Evolutionary conservation across 1,140 invertebrate genomes (phyloP).

Genomic region (Trigoniulus corallinus): DNA sequence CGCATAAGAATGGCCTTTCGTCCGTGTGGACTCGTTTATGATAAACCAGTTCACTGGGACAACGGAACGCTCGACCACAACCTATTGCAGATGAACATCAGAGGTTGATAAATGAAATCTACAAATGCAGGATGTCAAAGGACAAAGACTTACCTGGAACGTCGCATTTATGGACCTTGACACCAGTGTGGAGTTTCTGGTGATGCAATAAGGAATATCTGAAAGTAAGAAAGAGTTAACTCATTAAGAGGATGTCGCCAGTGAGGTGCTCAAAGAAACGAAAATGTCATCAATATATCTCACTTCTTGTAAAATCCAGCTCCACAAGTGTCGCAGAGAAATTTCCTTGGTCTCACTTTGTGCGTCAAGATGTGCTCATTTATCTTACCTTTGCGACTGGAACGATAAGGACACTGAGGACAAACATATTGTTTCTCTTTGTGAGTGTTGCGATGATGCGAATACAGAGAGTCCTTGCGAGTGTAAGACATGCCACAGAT

Average conservation of each 20-base stretch:
- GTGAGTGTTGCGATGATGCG: constrained; percentile 26
- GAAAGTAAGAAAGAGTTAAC: too few relatives aligned
- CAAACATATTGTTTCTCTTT: constrained; percentile 29
- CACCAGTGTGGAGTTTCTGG: constrained; percentile 37
- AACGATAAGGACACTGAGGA: constrained; percentile 25
- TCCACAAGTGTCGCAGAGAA: constrained; percentile 40
- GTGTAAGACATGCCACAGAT: constrained; percentile 35
- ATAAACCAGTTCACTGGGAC: constrained; percentile 32
- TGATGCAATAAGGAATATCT: constrained; percentile 37
- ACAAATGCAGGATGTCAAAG: not conserved
- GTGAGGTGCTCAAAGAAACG: too few relatives aligned
- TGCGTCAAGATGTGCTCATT: constrained; percentile 19
- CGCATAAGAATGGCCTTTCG: constrained; percentile 37
- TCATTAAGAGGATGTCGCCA: too few relatives aligned
- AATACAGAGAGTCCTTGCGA: constrained; percentile 17
- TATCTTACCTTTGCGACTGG: constrained; percentile 21
- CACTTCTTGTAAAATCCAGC: constrained; percentile 40
- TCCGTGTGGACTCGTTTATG: constrained; percentile 29
- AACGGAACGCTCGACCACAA: constrained; percentile 30
- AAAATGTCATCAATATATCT: not conserved
- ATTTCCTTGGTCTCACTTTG: constrained; percentile 15
- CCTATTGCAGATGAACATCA: constrained; percentile 8
- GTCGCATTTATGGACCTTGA: constrained; percentile 28
- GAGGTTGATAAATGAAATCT: not conserved
- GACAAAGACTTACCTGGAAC: not conserved